phyloP scores from a whole-genome alignment of 2,888 invertebrate genomes.

The Acleris cristana region DNA sequence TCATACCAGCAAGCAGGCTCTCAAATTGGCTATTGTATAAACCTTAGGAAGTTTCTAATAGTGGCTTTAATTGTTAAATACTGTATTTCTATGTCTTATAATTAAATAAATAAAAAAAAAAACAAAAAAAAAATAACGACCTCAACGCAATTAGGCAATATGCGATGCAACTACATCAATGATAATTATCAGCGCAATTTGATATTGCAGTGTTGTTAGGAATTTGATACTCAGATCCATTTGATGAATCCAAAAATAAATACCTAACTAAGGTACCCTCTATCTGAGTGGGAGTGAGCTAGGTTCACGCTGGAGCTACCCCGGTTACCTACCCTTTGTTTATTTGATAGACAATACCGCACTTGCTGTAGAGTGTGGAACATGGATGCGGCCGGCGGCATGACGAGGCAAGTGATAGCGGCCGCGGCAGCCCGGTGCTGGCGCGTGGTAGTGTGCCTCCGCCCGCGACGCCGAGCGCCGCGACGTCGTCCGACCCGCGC shows the following conservation, averaged over 20 bases:
- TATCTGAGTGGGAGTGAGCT: not conserved
- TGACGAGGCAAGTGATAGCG: slow-evolving; percentile 43
- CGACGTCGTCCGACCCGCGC: slow-evolving; percentile 26
- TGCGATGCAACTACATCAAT: slow-evolving; percentile 19
- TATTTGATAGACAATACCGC: not conserved
- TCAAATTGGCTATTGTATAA: too few species aligned
- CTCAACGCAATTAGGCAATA: slow-evolving; percentile 30
- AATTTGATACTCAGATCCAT: not conserved
- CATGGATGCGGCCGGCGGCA: slow-evolving; percentile 20
- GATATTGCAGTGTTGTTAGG: slow-evolving; percentile 25
- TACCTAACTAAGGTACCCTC: not conserved
- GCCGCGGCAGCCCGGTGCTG: slow-evolving; percentile 34
- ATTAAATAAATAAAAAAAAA: too few species aligned
- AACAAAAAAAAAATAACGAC: too few species aligned
- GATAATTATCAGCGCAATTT: slow-evolving; percentile 21
- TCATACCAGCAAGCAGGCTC: slow-evolving; percentile 19
- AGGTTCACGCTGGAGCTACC: not conserved
- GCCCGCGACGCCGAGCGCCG: slow-evolving; percentile 66
- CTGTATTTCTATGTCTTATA: too few species aligned
- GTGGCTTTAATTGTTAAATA: too few species aligned
- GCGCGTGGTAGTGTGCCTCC: slow-evolving; percentile 57
- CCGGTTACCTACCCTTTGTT: not conserved
- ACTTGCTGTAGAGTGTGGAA: not conserved
- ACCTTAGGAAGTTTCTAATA: too few species aligned
- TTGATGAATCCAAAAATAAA: not conserved